Conservation (phyloP, 2,797 vertebrate species). For the Leptatherina wallacei region DNA sequence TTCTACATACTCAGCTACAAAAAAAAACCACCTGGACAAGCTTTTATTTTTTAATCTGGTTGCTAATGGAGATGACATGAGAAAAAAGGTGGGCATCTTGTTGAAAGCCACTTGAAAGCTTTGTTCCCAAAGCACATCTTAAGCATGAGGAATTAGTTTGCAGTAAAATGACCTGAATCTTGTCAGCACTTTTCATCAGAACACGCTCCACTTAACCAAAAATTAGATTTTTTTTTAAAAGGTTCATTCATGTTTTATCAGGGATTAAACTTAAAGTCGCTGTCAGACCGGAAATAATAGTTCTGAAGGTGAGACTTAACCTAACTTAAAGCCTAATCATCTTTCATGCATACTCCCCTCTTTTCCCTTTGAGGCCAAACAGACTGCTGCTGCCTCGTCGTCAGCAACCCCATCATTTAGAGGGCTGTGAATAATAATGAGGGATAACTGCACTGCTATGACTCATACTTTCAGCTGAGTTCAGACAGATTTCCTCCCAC, state of each 20-base stretch:
- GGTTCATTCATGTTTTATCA: conserved; percentile 21
- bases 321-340: conserved; percentile 38
- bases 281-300: conserved; percentile 24
- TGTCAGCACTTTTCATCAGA: not conserved
- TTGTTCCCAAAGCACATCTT: not conserved
- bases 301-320: conserved; percentile 40
- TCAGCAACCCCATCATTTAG: conserved; percentile 69
- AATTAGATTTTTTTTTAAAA: not conserved
- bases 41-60: conserved; percentile 58
- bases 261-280: not conserved
- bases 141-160: conserved; percentile 1
- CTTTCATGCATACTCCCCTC: conserved; percentile 34
- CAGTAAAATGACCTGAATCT: not conserved
- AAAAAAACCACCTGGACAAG: conserved; percentile 44
- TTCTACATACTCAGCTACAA: conserved; percentile 52
- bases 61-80: conserved; percentile 27
- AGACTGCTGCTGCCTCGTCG: conserved; percentile 58
- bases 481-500: conserved; percentile 74
- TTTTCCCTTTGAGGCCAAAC: conserved; percentile 65
- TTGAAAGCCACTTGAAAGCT: not conserved
- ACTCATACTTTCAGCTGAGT: conserved; percentile 72
- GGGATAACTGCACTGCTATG: conserved; percentile 72
- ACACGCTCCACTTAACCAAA: not conserved
- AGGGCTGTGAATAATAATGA: conserved; percentile 76
- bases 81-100: conserved; percentile 13